Evolutionary conservation across 2,888 invertebrate genomes (phyloP), one percentile per base, ranked within the genome.

Genomic region (Rhimphoctona megacephalus): DNA sequence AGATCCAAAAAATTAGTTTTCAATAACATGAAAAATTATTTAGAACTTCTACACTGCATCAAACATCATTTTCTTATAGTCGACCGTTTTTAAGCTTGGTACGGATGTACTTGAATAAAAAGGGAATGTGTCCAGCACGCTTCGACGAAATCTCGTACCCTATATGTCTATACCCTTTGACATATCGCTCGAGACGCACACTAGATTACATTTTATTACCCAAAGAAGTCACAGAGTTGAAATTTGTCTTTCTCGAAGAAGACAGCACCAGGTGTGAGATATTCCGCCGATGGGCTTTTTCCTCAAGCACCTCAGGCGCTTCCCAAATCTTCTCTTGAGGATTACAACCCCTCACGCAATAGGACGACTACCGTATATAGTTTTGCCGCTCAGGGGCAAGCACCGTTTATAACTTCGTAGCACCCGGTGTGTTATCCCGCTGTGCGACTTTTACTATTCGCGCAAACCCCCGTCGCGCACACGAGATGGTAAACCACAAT

Each of bases 191-290:
- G 52, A n/a, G 33, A 54, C 22, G 43, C 49, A 39, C 49, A 70
- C 64, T 76, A 69, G 33, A 49, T 83, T 81, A 84, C 61, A 81
- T 69, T 82, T 77, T 70, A 82, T 78, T 79, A 25, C 36, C 46
- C 79, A 46, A 79, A 84, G 81, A 84, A 84, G 84, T 86, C 84
- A 82, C 49, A 74, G 78, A 88, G 82, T 78, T 81, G 81, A 79
- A 80, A 89, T 89, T 88, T 87, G 86, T 87, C 89, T 88, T 85
- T 84, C 70, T 82, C 49, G 84, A 85, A 82, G 87, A 86, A 84
- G 87, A 86, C 76, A 78, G 83, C 72, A 85, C 89, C 89, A 89
- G 89, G 89, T 89, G 89, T 83, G 57, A 78, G 76, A 67, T 76
- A 77, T 82, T 82, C 77, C 70, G 30, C 79, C 85, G 85, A 70